Conservation (phyloP, 1,140 invertebrate genomes). For the Hyles vespertilio region DNA sequence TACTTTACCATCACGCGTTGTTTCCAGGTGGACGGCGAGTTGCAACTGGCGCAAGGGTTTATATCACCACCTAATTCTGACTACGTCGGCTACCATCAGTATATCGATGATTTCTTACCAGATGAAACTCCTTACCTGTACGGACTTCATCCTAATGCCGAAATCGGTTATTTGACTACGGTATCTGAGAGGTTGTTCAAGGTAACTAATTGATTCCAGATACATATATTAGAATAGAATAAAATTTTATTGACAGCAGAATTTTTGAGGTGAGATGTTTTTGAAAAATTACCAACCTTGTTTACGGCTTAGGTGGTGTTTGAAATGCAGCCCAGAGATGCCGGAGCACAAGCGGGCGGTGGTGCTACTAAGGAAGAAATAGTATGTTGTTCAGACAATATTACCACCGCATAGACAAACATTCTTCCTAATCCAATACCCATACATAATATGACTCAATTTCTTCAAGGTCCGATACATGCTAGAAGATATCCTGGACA, state of each 20-base stretch:
- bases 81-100: slow-evolving; percentile 90
- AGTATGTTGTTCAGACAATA: slow-evolving; percentile 61
- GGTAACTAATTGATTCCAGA: slow-evolving; percentile 39
- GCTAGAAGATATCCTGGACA: slow-evolving; percentile 92
- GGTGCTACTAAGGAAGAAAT: slow-evolving; percentile 88
- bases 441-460: slow-evolving; percentile 3
- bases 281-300: background rate
- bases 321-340: slow-evolving; percentile 92
- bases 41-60: slow-evolving; percentile 89
- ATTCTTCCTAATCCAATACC: background rate
- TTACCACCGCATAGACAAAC: background rate
- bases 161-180: slow-evolving; percentile 94
- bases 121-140: slow-evolving; percentile 93
- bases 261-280: no score
- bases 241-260: background rate
- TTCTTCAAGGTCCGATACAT: slow-evolving; percentile 81
- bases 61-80: slow-evolving; percentile 90
- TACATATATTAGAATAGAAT: no score
- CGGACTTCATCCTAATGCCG: slow-evolving; percentile 95
- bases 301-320: slow-evolving; percentile 81
- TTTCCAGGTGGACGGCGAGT: slow-evolving; percentile 87
- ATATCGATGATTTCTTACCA: slow-evolving; percentile 92
- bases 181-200: slow-evolving; percentile 91
- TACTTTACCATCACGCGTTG: no score
- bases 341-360: slow-evolving; percentile 80